phyloP scores from a whole-genome alignment of 2,113 vertebrate species.

The Euleptes europaea region DNA sequence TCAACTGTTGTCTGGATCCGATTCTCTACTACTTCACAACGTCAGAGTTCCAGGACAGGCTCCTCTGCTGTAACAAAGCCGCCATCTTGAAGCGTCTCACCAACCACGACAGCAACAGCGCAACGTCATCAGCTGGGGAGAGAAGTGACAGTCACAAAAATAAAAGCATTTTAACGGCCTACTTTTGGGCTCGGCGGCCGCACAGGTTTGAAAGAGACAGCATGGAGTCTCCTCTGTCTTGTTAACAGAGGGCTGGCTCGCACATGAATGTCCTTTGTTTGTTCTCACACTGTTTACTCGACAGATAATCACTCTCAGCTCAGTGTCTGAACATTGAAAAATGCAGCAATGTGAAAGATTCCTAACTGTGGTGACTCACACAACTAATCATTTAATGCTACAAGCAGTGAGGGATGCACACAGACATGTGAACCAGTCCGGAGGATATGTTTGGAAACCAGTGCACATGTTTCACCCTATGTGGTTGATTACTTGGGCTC shows the following conservation, averaged over 20 bases:
- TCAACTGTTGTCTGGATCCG: constrained; percentile 90
- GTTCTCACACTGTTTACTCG: not conserved
- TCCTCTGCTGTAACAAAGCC: constrained; percentile 56
- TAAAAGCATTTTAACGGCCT: not conserved
- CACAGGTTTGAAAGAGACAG: constrained; percentile 42
- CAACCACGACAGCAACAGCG: constrained; percentile 41
- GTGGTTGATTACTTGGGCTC: too few relatives aligned
- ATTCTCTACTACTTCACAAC: constrained; percentile 94
- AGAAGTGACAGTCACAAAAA: not conserved
- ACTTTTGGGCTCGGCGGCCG: constrained; percentile 50
- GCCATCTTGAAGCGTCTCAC: constrained; percentile 58
- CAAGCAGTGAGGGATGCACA: not conserved
- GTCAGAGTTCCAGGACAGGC: constrained; percentile 83
- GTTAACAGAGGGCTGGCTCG: not conserved
- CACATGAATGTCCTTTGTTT: not conserved
- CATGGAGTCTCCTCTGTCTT: constrained; percentile 4
- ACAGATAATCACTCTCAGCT: not conserved
- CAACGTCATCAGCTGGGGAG: constrained; percentile 43
- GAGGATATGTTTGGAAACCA: not conserved
- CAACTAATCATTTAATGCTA: not conserved
- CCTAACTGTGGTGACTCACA: too few relatives aligned
- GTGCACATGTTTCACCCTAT: not conserved
- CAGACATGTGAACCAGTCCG: too few relatives aligned
- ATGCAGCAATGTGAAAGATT: not conserved
- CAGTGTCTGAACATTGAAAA: not conserved